Conservation (phyloP, 2,888 invertebrate genomes). For the Aradus depressus region DNA sequence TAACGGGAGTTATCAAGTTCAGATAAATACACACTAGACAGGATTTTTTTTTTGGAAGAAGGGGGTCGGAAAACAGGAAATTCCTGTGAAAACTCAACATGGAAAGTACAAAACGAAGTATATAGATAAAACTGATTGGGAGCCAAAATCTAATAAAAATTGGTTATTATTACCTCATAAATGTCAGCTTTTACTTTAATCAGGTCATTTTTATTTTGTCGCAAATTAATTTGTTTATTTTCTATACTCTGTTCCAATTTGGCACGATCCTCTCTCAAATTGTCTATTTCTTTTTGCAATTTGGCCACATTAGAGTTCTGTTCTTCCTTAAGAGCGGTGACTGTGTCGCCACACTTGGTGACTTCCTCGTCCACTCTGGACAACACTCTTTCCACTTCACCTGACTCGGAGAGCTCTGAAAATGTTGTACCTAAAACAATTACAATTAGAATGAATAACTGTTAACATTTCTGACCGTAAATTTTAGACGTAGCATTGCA, state of each 20-base stretch:
- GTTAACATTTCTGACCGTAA: too few species aligned
- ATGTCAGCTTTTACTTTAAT: conserved; percentile 47
- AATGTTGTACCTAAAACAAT: conserved; percentile 16
- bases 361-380: conserved; percentile 15
- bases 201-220: conserved; percentile 46
- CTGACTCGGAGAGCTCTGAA: conserved; percentile 20
- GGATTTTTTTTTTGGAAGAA: too few species aligned
- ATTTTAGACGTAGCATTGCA: too few species aligned
- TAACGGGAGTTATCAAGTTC: too few species aligned
- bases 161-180: conserved; percentile 42
- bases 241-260: conserved; percentile 54
- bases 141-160: conserved; percentile 9
- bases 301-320: conserved; percentile 42
- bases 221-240: conserved; percentile 47
- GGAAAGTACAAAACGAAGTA: too few species aligned
- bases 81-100: too few species aligned
- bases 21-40: too few species aligned
- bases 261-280: conserved; percentile 43
- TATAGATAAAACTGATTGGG: too few species aligned
- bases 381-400: conserved; percentile 17
- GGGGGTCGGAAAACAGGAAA: too few species aligned
- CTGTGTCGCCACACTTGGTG: conserved; percentile 32
- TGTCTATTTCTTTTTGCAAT: conserved; percentile 47
- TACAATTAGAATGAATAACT: too few species aligned
- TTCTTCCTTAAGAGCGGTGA: conserved; percentile 35